Conservation (phyloP, 2,113 vertebrate genomes). For the Semicossyphus pulcher region DNA sequence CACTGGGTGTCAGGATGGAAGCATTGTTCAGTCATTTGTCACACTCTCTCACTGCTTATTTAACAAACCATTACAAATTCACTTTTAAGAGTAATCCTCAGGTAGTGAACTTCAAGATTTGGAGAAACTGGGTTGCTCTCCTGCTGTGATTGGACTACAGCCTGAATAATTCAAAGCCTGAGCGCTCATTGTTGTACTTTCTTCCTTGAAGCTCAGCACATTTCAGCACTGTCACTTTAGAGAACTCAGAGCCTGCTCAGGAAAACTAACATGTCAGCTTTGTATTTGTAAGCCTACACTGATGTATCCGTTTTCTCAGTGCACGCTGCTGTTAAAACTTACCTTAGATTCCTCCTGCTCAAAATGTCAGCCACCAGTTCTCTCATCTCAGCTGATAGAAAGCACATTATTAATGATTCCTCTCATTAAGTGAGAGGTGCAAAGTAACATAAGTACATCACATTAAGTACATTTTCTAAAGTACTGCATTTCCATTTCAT, state of each 20-base stretch:
- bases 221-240: slow-evolving; percentile 6
- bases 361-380: background rate
- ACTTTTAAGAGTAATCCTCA: slow-evolving; percentile 18
- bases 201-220: slow-evolving; percentile 12
- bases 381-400: background rate
- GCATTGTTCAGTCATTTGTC: background rate
- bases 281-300: background rate
- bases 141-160: slow-evolving; percentile 16
- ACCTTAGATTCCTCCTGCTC: too few relatives aligned
- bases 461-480: background rate
- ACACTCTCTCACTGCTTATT: background rate
- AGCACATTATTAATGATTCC: background rate
- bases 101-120: slow-evolving; percentile 4
- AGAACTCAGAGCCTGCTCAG: background rate
- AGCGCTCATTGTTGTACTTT: slow-evolving; percentile 10
- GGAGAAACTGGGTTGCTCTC: background rate
- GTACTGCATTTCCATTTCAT: too few relatives aligned
- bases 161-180: slow-evolving; percentile 15
- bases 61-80: background rate
- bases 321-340: background rate
- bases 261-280: slow-evolving; percentile 11
- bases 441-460: background rate
- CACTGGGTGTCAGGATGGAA: slow-evolving; percentile 66
- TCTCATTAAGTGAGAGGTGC: background rate
- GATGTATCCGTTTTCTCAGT: background rate